A percentile compares a stretch with the other conserved stretches of the same genome.
phyloP scores from a whole-genome alignment of 2,113 vertebrate genomes.

The Percina caprodes region DNA sequence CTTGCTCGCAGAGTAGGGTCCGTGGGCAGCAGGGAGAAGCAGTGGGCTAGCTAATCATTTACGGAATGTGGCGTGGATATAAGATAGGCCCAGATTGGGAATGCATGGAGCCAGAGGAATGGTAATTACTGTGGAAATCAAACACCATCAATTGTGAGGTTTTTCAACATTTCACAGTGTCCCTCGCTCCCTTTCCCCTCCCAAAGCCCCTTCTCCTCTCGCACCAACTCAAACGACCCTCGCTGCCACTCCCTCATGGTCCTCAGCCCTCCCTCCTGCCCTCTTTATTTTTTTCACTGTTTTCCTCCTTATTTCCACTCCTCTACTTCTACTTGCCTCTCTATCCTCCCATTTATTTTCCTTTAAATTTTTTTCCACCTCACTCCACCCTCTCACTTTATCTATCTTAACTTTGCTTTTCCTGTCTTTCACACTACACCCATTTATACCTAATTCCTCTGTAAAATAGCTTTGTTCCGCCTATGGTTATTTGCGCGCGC shows the following conservation, averaged over 20 bases:
- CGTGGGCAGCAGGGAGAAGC: slow-evolving; percentile 72
- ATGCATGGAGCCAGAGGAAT: slow-evolving; percentile 84
- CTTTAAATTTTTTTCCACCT: slow-evolving; percentile 64
- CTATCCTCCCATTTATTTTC: slow-evolving; percentile 64
- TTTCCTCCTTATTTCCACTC: slow-evolving; percentile 49
- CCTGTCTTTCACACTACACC: slow-evolving; percentile 46
- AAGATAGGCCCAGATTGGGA: slow-evolving; percentile 84
- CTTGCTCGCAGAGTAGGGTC: slow-evolving; percentile 53
- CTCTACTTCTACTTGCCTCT: slow-evolving; percentile 36
- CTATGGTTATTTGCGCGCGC: slow-evolving; percentile 31
- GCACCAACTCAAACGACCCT: slow-evolving; percentile 73
- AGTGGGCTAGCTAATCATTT: slow-evolving; percentile 81
- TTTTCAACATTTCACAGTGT: slow-evolving; percentile 83
- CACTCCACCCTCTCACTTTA: slow-evolving; percentile 68
- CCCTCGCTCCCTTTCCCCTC: slow-evolving; percentile 57
- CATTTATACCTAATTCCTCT: slow-evolving; percentile 56
- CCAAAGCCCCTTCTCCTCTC: slow-evolving; percentile 58
- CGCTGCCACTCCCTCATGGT: slow-evolving; percentile 65
- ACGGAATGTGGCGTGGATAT: slow-evolving; percentile 83
- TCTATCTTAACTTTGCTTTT: slow-evolving; percentile 66
- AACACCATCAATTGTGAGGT: slow-evolving; percentile 86
- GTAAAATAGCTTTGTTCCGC: slow-evolving; percentile 40
- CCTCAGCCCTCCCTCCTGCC: slow-evolving; percentile 51
- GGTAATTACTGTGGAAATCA: slow-evolving; percentile 87
- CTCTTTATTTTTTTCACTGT: slow-evolving; percentile 57